phyloP scores from a whole-genome alignment of 2,113 vertebrate species.

The Pleuronectes platessa region DNA sequence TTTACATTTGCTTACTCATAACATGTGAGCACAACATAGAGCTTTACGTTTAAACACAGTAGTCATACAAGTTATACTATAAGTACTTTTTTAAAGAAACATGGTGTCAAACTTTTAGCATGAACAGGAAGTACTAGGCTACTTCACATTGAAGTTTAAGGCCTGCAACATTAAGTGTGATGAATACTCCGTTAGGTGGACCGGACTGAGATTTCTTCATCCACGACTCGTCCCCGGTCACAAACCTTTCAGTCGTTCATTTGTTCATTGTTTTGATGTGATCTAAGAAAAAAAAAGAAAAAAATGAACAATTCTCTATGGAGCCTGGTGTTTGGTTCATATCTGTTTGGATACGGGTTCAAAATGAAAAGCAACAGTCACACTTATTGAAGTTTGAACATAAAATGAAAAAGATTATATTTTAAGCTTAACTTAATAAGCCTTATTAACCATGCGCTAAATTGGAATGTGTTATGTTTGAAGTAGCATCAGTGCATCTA shows the following conservation, averaged over 20 bases:
- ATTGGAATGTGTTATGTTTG: background rate
- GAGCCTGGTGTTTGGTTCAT: background rate
- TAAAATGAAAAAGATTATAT: too few species aligned
- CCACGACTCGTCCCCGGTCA: background rate
- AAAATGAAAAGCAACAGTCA: too few species aligned
- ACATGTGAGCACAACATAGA: background rate
- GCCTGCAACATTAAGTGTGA: slow-evolving; percentile 53
- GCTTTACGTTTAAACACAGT: background rate
- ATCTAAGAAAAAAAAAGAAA: slow-evolving; percentile 61
- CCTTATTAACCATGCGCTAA: too few species aligned
- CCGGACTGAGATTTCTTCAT: slow-evolving; percentile 4
- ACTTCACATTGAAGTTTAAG: slow-evolving; percentile 53
- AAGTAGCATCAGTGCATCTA: background rate
- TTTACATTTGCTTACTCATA: background rate
- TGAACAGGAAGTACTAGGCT: slow-evolving; percentile 1
- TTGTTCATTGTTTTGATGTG: slow-evolving; percentile 78
- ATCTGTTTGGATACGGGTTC: background rate
- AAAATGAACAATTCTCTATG: background rate
- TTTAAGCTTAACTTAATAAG: too few species aligned
- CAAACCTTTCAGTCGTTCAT: slow-evolving; percentile 57
- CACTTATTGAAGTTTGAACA: too few species aligned
- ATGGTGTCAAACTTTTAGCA: background rate
- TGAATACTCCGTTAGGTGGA: background rate
- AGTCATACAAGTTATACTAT: slow-evolving; percentile 2
- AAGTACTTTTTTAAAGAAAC: background rate